Base-by-base conservation (phyloP, 53 echinoderm and acorn worm species). In the Echinarachnius parma region DNA sequence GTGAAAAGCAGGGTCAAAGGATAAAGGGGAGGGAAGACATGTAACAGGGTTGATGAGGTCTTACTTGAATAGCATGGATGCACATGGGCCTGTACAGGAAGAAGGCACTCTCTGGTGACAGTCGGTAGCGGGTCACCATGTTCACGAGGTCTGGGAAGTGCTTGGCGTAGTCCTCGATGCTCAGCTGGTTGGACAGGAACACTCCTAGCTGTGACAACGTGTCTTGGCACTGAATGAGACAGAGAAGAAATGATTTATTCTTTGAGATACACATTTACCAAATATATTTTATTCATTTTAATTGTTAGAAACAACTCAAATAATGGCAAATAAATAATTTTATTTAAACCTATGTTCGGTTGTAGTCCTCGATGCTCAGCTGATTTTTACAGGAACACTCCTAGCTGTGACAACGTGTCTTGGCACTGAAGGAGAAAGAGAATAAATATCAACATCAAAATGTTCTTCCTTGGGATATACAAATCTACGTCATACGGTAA, bases 61-160 rank as follows among this genome's bases (percentile, higher is more conserved):
- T 84, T 30, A 96, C 96, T 53, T 78, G 59, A 18, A 96, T 85
- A 30, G 91, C 91, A 65, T 96, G 84, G 4, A 77, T 75, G 34
- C 81, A 91, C 84, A 87, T 84, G 4, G 96, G 89, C 50, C 96
- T 75, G 61, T 80, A 84, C 37, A 96, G 78, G 31, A 96, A 96
- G 88, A 96, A 96, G 82, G 96, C 90, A 84, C 84, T 82, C 50
- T 96, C 96, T 10, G 96, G 88, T 16, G 87, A 91, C 27, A 96
- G 75, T 36, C 91, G 87, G 49, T 81, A 91, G 70, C 81, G 76
- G 3, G 84, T 79, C 2, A 96, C 96, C 76, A 96, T 81, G 35
- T 65, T 78, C 19, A 79, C 82, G 4, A 96, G 85, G 7, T 78
- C 46, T 48, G 96, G 96, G 53, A 96, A 85, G 60, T 91, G 87